These are phyloP conservation scores for Lathronympha strigana DNA, from an alignment of 2,888 invertebrate species.

Conservation along the genomic window DNA sequence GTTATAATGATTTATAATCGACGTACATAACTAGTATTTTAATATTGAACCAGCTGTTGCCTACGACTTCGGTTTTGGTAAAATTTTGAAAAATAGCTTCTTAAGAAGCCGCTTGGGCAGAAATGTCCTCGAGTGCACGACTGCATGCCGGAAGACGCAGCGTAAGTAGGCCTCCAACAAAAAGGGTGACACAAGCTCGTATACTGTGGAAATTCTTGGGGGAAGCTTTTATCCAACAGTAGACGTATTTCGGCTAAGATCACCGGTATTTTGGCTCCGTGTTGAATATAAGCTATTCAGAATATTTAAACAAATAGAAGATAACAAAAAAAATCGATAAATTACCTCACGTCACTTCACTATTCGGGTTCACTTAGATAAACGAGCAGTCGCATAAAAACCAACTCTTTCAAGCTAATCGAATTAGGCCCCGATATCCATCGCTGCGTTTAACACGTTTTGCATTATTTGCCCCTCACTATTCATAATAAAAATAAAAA, in stretches of 20 bases:
- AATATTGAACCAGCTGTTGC: not conserved
- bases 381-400: constrained; percentile 79
- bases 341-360: constrained; percentile 52
- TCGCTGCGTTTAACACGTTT: constrained; percentile 81
- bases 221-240: too few relatives aligned
- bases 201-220: too few relatives aligned
- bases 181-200: too few relatives aligned
- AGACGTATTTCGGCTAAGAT: too few relatives aligned
- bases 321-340: constrained; percentile 47
- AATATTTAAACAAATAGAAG: not conserved
- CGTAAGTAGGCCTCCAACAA: too few relatives aligned
- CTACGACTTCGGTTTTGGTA: too few relatives aligned
- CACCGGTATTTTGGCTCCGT: too few relatives aligned
- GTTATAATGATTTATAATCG: not conserved
- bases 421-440: constrained; percentile 80
- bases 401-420: constrained; percentile 81
- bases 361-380: constrained; percentile 71
- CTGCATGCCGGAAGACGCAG: too few relatives aligned
- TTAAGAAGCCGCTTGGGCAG: too few relatives aligned
- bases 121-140: too few relatives aligned
- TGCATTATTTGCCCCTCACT: constrained; percentile 73
- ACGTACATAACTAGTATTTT: not conserved
- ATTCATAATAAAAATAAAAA: constrained; percentile 25
- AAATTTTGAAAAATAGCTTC: too few relatives aligned
- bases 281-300: too few relatives aligned